Evolutionary conservation across 2,888 invertebrate species (phyloP).

Genomic region (Cyaniris semiargus): DNA sequence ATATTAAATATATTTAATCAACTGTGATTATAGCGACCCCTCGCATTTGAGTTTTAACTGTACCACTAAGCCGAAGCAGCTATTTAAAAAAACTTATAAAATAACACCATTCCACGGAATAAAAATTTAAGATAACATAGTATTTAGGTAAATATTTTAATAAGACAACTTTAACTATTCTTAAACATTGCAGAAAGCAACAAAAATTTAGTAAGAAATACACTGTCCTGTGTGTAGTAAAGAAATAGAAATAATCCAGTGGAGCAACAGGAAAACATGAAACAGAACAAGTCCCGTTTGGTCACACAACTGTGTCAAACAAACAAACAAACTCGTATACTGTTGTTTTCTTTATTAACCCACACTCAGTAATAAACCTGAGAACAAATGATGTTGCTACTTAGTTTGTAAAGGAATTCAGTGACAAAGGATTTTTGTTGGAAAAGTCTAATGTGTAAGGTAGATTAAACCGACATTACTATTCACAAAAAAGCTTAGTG

Average conservation of each 20-base stretch:
- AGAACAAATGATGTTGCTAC: background rate
- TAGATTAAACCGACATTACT: no score
- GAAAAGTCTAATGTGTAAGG: no score
- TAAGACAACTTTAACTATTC: no score
- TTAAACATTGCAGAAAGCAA: background rate
- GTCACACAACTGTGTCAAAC: slow-evolving; percentile 2
- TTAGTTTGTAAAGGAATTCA: background rate
- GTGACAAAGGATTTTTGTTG: background rate
- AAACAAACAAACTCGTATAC: background rate
- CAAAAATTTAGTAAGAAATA: background rate
- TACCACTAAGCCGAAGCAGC: no score
- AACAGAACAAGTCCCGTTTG: slow-evolving; percentile 14
- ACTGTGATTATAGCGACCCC: no score
- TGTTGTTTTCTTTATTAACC: background rate
- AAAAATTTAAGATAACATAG: no score
- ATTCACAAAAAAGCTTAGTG: no score
- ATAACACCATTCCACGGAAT: no score
- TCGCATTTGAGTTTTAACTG: no score
- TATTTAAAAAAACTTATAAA: no score
- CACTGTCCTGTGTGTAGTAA: background rate
- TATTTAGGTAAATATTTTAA: no score
- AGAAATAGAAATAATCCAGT: background rate
- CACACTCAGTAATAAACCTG: background rate
- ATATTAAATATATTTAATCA: no score
- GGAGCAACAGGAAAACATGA: background rate